A percentile compares a stretch with the other conserved stretches of the same genome.
Evolutionary conservation across 2,888 invertebrate genomes (phyloP).

Genomic region (Nasonia oneida): DNA sequence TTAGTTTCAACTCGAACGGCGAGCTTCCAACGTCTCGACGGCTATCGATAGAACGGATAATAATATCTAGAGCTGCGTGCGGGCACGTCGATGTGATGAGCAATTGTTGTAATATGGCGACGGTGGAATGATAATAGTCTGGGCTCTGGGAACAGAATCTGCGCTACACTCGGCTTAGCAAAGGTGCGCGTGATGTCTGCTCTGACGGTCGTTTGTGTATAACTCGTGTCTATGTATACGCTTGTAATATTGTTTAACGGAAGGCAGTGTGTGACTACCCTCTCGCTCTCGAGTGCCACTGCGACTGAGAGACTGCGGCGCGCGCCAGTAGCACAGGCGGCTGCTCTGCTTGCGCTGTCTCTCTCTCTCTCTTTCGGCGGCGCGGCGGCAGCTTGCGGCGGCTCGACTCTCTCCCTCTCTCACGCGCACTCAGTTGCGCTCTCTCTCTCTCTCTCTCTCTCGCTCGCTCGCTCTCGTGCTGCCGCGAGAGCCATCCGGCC

Average conservation of each 20-base stretch:
- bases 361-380: conserved; percentile 3
- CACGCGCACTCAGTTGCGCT: neutral
- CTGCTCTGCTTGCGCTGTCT: conserved; percentile 52
- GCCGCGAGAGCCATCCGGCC: conserved; percentile 58
- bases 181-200: neutral
- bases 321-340: conserved; percentile 73
- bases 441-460: neutral
- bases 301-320: conserved; percentile 77
- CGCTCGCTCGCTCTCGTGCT: neutral
- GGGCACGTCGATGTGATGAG: neutral
- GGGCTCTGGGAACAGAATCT: neutral
- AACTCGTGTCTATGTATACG: conserved; percentile 4
- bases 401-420: conserved; percentile 44
- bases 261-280: conserved; percentile 79
- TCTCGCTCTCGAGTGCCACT: conserved; percentile 76
- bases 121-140: neutral
- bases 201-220: neutral
- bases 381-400: conserved; percentile 45
- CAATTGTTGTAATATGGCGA: neutral
- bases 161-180: neutral
- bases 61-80: neutral
- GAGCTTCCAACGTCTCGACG: neutral
- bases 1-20: neutral
- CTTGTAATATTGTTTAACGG: conserved; percentile 4
- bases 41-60: neutral